Base-by-base conservation (phyloP, 2,797 vertebrate genomes). In the Xiphophorus birchmanni region DNA sequence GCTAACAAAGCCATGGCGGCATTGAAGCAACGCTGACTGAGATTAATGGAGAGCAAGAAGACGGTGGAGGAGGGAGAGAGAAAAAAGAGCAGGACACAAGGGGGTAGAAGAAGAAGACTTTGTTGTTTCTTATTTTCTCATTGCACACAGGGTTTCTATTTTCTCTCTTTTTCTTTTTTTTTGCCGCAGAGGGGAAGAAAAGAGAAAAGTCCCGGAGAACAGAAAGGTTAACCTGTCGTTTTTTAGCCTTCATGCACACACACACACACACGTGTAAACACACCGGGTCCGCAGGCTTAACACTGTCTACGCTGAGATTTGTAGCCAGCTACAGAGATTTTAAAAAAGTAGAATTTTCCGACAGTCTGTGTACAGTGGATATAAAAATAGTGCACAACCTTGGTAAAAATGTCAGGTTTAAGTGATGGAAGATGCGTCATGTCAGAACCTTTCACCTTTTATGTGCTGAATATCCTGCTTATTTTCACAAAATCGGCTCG, bases 221-320 rank as follows among this genome's bases (percentile, higher is more conserved):
- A 88, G 77, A 82, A 47, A 85, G 89, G 84, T 92, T 91, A 91
- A 90, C 84, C 82, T 89, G 80, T 87, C 74, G 1, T 88, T 92
- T 91, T 83, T 84, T 83, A 90, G 81, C 77, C 48, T 71, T 21
- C 74, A 60, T 75, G 69, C 77, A 73, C 81, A 75, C 29, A 45
- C 35, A 54, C 35, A 54, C 80, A 69, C 69, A 74, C 80, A 32
- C 13, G 47, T 56, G 45, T 73, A 56, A 60, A 71, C 44, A 78
- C 73, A 75, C 78, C 60, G n/a, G 65, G 56, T 29, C 56, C 11
- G 37, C 6, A 67, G 23, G 52, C 79, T 21, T 72, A 12, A 77
- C 44, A 78, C 74, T 78, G 47, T 78, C 52, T 80, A 44, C 17
- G 37, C 74, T 60, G 56, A 78, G 72, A 65, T 80, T 72, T 6